These are phyloP conservation scores for Drymonia ruficornis DNA, from an alignment of 2,888 invertebrate genomes.

Conservation along the genomic window DNA sequence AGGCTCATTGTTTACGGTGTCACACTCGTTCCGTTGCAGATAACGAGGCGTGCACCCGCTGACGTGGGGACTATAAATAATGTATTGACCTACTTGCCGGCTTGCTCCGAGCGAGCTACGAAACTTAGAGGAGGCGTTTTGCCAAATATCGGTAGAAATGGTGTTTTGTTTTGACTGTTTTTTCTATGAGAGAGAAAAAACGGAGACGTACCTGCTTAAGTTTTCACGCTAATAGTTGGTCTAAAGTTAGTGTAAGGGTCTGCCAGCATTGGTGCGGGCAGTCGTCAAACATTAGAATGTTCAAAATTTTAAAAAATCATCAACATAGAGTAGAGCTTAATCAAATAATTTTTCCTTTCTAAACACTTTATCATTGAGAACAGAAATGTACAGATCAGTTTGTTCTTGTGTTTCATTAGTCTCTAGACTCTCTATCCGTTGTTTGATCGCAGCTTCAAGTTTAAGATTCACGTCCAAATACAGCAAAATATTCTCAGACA, in stretches of 20 bases:
- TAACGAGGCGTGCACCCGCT: conserved; percentile 35
- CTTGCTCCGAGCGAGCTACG: conserved; percentile 16
- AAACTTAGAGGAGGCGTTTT: conserved; percentile 22
- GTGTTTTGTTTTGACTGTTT: background rate
- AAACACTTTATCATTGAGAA: too few relatives aligned
- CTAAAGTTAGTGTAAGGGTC: too few relatives aligned
- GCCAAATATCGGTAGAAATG: conserved; percentile 24
- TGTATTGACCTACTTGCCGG: conserved; percentile 72
- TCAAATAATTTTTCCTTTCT: background rate
- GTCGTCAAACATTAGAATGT: too few relatives aligned
- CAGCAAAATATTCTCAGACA: conserved; percentile 10
- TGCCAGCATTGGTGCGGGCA: too few relatives aligned
- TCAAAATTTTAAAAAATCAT: too few relatives aligned
- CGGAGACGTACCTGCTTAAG: too few relatives aligned
- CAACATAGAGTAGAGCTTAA: too few relatives aligned
- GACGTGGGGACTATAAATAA: conserved; percentile 74
- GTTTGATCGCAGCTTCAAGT: background rate
- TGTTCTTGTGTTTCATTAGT: background rate
- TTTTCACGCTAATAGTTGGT: too few relatives aligned
- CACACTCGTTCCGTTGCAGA: conserved; percentile 39
- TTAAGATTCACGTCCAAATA: background rate
- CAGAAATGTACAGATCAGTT: background rate
- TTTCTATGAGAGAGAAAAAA: background rate
- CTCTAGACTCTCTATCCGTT: background rate
- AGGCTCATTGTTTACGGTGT: conserved; percentile 32